These are phyloP conservation scores for Gadopsis marmoratus DNA, from an alignment of 2,797 vertebrate species.

Conservation along the genomic window DNA sequence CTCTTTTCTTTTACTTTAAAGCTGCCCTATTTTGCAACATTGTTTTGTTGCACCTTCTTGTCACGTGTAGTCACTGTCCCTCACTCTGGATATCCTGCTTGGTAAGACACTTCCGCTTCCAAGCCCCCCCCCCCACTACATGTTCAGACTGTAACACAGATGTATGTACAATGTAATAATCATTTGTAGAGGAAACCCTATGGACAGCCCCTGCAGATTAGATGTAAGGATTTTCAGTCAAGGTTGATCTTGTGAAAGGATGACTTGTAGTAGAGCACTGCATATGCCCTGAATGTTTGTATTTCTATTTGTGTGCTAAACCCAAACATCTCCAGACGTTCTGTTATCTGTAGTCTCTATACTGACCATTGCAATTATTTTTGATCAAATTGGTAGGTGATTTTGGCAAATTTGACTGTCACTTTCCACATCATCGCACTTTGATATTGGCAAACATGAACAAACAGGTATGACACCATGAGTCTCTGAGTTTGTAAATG, in stretches of 20 bases:
- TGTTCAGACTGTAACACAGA: background rate
- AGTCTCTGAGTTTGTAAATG: background rate
- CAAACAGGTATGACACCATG: background rate
- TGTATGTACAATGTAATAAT: background rate
- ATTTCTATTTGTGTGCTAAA: background rate
- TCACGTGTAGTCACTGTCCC: background rate
- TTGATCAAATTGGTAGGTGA: background rate
- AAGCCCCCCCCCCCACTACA: background rate
- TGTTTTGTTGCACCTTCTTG: background rate
- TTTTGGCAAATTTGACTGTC: too few relatives aligned
- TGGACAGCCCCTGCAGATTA: background rate
- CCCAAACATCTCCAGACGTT: too few relatives aligned
- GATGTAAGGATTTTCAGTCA: background rate
- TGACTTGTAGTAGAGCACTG: background rate
- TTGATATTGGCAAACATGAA: background rate
- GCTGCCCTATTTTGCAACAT: background rate
- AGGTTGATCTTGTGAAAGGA: background rate
- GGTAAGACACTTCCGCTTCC: background rate
- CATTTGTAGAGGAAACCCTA: background rate
- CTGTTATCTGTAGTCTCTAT: background rate
- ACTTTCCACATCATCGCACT: background rate
- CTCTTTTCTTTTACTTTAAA: background rate
- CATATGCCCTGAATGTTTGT: background rate
- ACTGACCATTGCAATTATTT: background rate
- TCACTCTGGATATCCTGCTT: conserved; percentile 4